A percentile compares a stretch with the other conserved stretches of the same genome.
phyloP scores from a whole-genome alignment of 2,797 vertebrate species.

The Sebastes aleutianus region DNA sequence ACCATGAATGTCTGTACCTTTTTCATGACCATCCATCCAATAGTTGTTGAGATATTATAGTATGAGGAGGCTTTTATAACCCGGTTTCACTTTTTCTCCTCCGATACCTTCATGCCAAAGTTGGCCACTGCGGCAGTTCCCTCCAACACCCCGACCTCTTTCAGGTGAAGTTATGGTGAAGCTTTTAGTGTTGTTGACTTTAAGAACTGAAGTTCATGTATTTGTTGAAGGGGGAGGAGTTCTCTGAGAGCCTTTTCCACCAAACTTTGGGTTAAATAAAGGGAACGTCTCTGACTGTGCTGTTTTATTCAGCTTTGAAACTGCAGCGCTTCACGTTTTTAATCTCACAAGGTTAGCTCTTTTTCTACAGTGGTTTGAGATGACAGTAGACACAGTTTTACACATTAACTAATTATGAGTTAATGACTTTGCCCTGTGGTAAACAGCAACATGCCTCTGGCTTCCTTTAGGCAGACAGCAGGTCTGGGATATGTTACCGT shows the following conservation, averaged over 20 bases:
- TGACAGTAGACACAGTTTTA: not conserved
- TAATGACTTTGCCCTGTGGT: constrained; percentile 18
- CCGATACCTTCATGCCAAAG: not conserved
- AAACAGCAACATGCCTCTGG: constrained; percentile 35
- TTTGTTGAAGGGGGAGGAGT: not conserved
- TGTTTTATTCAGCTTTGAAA: not conserved
- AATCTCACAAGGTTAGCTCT: not conserved
- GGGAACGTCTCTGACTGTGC: not conserved
- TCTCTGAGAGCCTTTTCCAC: not conserved
- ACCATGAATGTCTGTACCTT: not conserved
- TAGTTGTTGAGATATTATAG: not conserved
- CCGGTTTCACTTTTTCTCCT: not conserved
- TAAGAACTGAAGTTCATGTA: not conserved
- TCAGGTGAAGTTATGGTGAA: no score
- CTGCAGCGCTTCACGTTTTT: not conserved
- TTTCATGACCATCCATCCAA: not conserved
- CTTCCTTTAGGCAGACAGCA: constrained; percentile 34
- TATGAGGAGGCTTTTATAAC: not conserved
- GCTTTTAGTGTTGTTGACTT: not conserved
- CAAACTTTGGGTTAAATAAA: not conserved
- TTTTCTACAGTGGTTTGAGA: not conserved
- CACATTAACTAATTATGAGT: constrained; percentile 4
- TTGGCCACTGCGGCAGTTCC: not conserved
- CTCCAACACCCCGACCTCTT: not conserved
- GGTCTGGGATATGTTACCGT: not conserved